A percentile compares a stretch with the other conserved stretches of the same genome.
Evolutionary conservation across 2,888 invertebrate species (phyloP).

Genomic region (Leptopilina drosophilae): DNA sequence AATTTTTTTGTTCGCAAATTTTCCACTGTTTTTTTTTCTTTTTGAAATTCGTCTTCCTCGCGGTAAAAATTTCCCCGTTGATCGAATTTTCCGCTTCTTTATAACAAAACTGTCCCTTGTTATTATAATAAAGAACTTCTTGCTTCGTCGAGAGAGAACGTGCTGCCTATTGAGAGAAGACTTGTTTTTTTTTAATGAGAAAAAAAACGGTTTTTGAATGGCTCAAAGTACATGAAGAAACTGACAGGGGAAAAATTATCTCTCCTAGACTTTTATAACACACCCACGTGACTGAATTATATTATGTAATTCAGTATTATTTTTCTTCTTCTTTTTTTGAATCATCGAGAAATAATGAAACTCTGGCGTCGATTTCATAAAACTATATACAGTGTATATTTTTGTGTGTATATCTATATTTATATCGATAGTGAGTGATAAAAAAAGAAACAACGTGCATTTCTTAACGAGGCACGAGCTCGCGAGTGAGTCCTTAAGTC

Average conservation of each 20-base stretch:
- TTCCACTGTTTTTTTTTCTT: no score
- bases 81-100: no score
- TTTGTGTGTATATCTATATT: neutral
- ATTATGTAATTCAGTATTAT: neutral
- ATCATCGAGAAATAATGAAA: neutral
- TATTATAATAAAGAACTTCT: no score
- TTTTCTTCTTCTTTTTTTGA: neutral
- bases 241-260: neutral
- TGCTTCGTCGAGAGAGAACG: no score
- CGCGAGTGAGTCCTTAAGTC: conserved; percentile 7
- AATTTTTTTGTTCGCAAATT: no score
- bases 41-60: no score
- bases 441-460: neutral
- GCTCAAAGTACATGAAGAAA: neutral
- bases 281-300: neutral
- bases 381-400: neutral
- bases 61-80: no score
- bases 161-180: no score
- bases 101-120: no score
- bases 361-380: neutral
- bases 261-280: neutral
- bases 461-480: neutral
- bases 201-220: neutral
- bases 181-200: no score
- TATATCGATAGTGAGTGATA: neutral